A percentile compares a stretch with the other conserved stretches of the same genome.
Evolutionary conservation across 2,113 vertebrate genomes (phyloP).

Genomic region (Stomatorhinus ivindoensis): DNA sequence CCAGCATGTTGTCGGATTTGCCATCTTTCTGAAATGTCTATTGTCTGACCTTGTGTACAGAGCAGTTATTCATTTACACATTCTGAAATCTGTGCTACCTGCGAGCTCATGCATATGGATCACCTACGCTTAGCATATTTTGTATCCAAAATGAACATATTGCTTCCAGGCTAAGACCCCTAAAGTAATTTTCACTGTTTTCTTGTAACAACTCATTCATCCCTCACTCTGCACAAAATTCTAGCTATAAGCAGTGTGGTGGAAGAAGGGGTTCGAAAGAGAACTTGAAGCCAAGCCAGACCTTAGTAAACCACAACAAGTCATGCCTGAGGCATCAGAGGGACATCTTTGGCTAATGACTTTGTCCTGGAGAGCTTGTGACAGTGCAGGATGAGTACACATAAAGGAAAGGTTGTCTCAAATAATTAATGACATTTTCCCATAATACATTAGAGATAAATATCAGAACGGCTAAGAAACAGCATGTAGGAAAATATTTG

Average conservation of each 20-base stretch:
- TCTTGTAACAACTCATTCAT: not conserved
- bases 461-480: slow-evolving; percentile 5
- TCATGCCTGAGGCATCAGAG: not conserved
- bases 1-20: slow-evolving; percentile 20
- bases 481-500: not conserved
- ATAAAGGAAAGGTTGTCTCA: not conserved
- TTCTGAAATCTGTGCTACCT: slow-evolving; percentile 41
- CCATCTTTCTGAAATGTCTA: not conserved
- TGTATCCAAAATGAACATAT: not conserved
- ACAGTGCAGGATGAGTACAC: not conserved
- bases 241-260: not conserved
- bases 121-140: slow-evolving; percentile 20
- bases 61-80: slow-evolving; percentile 36
- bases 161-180: not conserved
- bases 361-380: not conserved
- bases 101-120: slow-evolving; percentile 42
- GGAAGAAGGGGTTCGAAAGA: not conserved
- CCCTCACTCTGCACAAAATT: not conserved
- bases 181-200: not conserved
- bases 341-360: not conserved
- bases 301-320: not conserved
- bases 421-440: not conserved
- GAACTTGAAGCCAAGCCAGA: not conserved
- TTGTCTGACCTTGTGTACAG: not conserved
- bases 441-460: not conserved